These are phyloP conservation scores for Halictus quadricinctus DNA, from an alignment of 2,888 invertebrate species.

Conservation along the genomic window DNA sequence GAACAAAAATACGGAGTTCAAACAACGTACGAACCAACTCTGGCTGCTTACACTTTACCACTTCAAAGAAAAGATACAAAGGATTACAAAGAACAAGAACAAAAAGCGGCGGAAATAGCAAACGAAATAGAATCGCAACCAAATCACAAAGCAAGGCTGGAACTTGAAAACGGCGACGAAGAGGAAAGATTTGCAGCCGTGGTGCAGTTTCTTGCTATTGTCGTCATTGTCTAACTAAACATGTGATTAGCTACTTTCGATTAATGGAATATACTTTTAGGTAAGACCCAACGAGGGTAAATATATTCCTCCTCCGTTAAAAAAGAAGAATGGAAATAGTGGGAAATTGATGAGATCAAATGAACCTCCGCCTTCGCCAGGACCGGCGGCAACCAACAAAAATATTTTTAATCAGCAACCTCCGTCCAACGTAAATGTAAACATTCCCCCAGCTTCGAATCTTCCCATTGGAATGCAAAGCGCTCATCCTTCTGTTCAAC, in stretches of 20 bases:
- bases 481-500: slow-evolving; percentile 77
- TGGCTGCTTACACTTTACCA: slow-evolving; percentile 95
- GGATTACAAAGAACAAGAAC: slow-evolving; percentile 93
- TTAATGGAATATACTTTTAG: slow-evolving; percentile 59
- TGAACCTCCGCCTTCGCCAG: slow-evolving; percentile 83
- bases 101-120: slow-evolving; percentile 94
- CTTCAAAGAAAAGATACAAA: slow-evolving; percentile 93
- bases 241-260: background rate
- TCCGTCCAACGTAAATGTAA: slow-evolving; percentile 72
- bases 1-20: slow-evolving; percentile 95
- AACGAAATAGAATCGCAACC: slow-evolving; percentile 96
- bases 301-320: slow-evolving; percentile 91
- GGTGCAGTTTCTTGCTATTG: slow-evolving; percentile 75
- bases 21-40: slow-evolving; percentile 95
- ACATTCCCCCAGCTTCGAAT: slow-evolving; percentile 76
- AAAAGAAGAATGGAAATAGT: slow-evolving; percentile 87
- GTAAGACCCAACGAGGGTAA: slow-evolving; percentile 84
- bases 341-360: slow-evolving; percentile 88
- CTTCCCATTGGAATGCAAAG: slow-evolving; percentile 78
- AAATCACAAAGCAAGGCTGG: slow-evolving; percentile 90
- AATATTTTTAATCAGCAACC: slow-evolving; percentile 79
- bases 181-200: slow-evolving; percentile 95
- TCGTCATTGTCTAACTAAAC: slow-evolving; percentile 13
- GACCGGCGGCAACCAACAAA: slow-evolving; percentile 75
- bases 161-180: slow-evolving; percentile 96